Base-by-base conservation (phyloP, 2,113 vertebrate genomes). In the Corythaixoides concolor region DNA sequence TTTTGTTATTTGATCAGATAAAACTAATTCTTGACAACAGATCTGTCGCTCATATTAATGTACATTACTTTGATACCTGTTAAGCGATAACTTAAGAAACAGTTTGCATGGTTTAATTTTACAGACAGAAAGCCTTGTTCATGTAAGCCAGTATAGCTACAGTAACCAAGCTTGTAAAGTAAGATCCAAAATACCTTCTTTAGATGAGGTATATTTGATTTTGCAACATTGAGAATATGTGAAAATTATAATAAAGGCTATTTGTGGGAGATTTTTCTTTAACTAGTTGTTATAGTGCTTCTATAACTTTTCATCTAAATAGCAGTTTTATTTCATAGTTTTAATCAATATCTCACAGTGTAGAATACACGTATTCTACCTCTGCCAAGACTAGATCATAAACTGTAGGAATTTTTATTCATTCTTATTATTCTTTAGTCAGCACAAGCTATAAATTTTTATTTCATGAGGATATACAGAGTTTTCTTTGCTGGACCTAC, bases 261-360 rank as follows among this genome's bases (percentile, higher is more conserved):
- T 27, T 82, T 93, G 89, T 50, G 67, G 20, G 43, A 69, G 5
- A 58, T 66, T 84, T 62, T 41, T 79, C 68, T 62, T 69, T 92
- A 70, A 78, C 47, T 95, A 75, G 4, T 60, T 89, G 27, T 32
- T 86, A 50, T 67, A 70, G 79, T 75, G 69, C 18, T 75, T 93
- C 72, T 96, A 50, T 22, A 78, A 5, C 24, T 77, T 77, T 93
- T 96, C 19, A 5, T 73, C 45, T 64, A 91, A 95, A 59, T 74
- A 83, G 24, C 15, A 80, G 53, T 94, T 96, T 97, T 84, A 92
- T 93, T 95, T 94, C 77, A 79, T 69, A 86, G 19, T 79, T 96
- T 91, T 90, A 93, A 93, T 96, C 80, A 95, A 43, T 94, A 93
- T 95, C 96, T 96, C 63, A 80, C 67, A 89, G 58, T 73, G 39